phyloP scores from a whole-genome alignment of 2,888 invertebrate genomes.

The Drosophila histrio region DNA sequence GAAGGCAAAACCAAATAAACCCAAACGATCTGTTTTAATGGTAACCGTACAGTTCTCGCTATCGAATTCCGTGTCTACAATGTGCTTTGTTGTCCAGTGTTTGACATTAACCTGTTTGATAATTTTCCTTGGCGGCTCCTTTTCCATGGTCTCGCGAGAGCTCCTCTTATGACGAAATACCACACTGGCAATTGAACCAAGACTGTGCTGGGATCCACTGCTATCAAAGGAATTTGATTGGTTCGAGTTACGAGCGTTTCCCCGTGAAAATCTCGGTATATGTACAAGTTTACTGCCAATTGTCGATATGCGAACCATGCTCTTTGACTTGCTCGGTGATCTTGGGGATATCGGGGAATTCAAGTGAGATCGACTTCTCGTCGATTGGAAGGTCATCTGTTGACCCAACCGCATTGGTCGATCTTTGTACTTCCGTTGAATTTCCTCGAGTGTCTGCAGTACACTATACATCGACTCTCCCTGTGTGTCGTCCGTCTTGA shows the following conservation, averaged over 20 bases:
- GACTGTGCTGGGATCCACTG: neutral
- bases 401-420: slow-evolving; percentile 2
- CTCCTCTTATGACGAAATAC: neutral
- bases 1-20: slow-evolving; percentile 81
- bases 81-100: slow-evolving; percentile 79
- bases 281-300: neutral
- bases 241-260: neutral
- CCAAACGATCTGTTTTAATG: slow-evolving; percentile 80
- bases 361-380: neutral
- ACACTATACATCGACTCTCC: slow-evolving; percentile 25
- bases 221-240: neutral
- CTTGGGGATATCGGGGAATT: neutral
- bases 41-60: slow-evolving; percentile 51
- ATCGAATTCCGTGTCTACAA: slow-evolving; percentile 59
- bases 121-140: neutral
- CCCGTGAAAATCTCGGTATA: neutral
- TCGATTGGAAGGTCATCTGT: slow-evolving; percentile 16
- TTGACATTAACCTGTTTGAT: slow-evolving; percentile 12
- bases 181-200: neutral
- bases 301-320: neutral
- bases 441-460: slow-evolving; percentile 32
- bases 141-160: neutral
- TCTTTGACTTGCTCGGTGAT: neutral
- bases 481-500: rapidly evolving
- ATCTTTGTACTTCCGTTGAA: slow-evolving; percentile 30